These are phyloP conservation scores for Patiria pectinifera DNA, from an alignment of 53 echinoderm and acorn worm species.

Conservation along the genomic window DNA sequence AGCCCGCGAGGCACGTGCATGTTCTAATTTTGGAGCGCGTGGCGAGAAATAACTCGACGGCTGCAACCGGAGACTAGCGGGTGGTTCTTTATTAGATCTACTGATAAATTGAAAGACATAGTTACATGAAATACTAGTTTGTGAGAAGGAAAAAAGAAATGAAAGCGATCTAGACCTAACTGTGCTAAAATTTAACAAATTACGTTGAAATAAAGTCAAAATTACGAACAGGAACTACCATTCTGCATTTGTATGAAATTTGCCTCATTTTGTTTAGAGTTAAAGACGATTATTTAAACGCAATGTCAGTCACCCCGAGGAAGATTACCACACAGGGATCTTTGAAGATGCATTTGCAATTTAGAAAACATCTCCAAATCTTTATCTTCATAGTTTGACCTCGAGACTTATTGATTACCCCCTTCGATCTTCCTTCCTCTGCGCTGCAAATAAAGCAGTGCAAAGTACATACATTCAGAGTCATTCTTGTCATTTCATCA, in stretches of 20 bases:
- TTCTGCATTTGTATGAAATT: not conserved
- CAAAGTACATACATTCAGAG: not conserved
- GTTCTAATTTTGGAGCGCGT: conserved; percentile 8
- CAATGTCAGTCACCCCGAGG: not conserved
- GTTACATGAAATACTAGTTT: too few species aligned
- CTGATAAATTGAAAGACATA: too few species aligned
- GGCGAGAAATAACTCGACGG: not conserved
- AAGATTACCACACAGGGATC: not conserved
- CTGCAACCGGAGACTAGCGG: conserved; percentile 30
- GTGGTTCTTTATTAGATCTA: not conserved
- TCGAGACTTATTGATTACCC: not conserved
- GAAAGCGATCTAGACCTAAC: too few species aligned
- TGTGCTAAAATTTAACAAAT: too few species aligned
- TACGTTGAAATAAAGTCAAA: too few species aligned
- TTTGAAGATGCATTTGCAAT: not conserved
- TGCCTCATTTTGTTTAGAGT: not conserved
- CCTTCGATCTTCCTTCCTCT: not conserved
- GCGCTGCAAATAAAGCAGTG: not conserved
- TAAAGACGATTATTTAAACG: not conserved
- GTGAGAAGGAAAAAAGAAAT: too few species aligned
- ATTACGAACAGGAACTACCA: too few species aligned
- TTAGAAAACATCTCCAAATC: not conserved
- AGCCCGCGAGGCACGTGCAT: not conserved
- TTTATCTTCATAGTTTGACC: not conserved
- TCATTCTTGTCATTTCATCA: conserved; percentile 6